These are phyloP conservation scores for Pterophyllum scalare DNA, from an alignment of 2,113 vertebrate genomes.

Conservation along the genomic window DNA sequence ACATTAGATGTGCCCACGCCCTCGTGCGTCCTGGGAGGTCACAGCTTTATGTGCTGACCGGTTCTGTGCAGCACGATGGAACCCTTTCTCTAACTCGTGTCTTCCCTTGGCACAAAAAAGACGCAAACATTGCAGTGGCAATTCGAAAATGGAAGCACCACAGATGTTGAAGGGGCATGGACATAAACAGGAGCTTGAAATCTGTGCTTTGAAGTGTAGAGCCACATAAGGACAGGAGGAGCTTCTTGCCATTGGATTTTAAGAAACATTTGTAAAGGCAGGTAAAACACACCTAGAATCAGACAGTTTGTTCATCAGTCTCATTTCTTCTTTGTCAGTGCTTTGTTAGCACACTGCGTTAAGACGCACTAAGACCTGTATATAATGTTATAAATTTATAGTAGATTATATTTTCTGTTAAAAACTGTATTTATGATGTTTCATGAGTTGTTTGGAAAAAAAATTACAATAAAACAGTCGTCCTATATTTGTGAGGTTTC, in stretches of 20 bases:
- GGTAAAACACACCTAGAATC: slow-evolving; percentile 13
- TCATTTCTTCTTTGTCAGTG: slow-evolving; percentile 47
- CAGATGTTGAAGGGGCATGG: slow-evolving; percentile 77
- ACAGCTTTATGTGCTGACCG: slow-evolving; percentile 85
- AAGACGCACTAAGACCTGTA: slow-evolving; percentile 80
- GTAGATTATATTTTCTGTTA: slow-evolving; percentile 71
- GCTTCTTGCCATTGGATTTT: neutral
- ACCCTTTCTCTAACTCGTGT: slow-evolving; percentile 77
- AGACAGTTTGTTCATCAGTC: slow-evolving; percentile 3
- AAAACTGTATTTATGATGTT: slow-evolving; percentile 74
- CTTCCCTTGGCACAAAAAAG: slow-evolving; percentile 88
- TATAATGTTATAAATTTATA: slow-evolving; percentile 56
- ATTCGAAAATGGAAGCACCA: slow-evolving; percentile 88
- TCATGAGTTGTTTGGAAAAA: slow-evolving; percentile 48
- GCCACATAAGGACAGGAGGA: neutral
- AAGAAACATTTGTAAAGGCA: neutral
- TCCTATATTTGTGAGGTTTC: neutral
- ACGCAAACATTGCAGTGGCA: slow-evolving; percentile 81
- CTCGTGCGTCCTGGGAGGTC: slow-evolving; percentile 81
- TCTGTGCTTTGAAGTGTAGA: slow-evolving; percentile 6
- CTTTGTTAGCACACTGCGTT: slow-evolving; percentile 60
- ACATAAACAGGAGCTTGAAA: neutral
- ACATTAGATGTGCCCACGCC: slow-evolving; percentile 80
- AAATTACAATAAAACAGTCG: slow-evolving; percentile 58
- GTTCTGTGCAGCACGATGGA: slow-evolving; percentile 77